Evolutionary conservation across 2,797 vertebrate species (phyloP).

Genomic region (Saxicola maurus): DNA sequence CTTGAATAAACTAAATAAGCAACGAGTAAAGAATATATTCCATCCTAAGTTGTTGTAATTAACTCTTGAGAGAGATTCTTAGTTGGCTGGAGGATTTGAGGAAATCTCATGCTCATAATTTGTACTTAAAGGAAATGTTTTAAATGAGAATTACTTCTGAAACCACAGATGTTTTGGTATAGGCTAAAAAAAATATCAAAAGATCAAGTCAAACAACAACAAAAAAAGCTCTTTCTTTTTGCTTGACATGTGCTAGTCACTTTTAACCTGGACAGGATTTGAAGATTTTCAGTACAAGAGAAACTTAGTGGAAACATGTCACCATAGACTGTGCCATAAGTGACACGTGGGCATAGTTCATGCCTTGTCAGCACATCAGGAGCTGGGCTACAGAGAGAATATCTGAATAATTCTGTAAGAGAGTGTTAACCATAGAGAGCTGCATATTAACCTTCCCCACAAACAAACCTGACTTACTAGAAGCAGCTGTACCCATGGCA

Average conservation of each 20-base stretch:
- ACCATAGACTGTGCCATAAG: not conserved
- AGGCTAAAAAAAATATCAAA: not conserved
- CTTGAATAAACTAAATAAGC: not conserved
- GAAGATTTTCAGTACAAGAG: not conserved
- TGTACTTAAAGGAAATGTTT: not conserved
- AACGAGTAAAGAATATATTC: not conserved
- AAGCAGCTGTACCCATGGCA: rapidly evolving
- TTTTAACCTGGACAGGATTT: not conserved
- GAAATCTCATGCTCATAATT: not conserved
- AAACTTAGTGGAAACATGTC: not conserved
- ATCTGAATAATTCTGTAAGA: not conserved
- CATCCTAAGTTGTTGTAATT: not conserved
- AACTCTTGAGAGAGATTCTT: not conserved
- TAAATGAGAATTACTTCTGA: not conserved
- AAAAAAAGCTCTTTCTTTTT: not conserved
- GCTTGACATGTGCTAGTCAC: rapidly evolving
- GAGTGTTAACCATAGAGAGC: not conserved
- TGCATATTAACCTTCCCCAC: not conserved
- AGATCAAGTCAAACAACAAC: not conserved
- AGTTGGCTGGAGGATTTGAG: not conserved
- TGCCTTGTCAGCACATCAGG: not conserved
- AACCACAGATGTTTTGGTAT: not conserved
- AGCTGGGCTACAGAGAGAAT: not conserved
- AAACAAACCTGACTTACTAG: not conserved
- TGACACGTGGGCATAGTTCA: not conserved